Base-by-base conservation (phyloP, 2,113 vertebrate species). In the Lampris megalopsis region DNA sequence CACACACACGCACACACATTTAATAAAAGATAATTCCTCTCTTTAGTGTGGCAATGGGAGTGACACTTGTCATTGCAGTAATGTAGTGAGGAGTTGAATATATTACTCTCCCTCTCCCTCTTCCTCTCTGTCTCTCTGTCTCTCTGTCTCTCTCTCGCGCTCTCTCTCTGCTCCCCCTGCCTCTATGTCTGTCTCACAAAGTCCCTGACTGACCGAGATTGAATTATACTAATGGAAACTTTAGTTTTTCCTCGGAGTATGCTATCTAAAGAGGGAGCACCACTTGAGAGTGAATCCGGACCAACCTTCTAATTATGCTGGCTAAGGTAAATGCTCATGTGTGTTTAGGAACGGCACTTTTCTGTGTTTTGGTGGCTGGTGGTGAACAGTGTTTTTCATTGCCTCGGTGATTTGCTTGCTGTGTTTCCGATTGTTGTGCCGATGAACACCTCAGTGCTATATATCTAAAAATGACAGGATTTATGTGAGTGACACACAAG, bases 31-130 rank as follows among this genome's bases (percentile, higher is more conserved):
- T 24, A 24, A 24, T 73, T 75, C 36, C 65, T 64, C 64, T 72
- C 41, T n/a, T 69, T 47, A 7, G 85, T 66, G 81, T 69, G 50
- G 79, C 83, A 84, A 79, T 83, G 83, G 89, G 92, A 91, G 90
- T 90, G 90, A 93, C 89, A 79, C 67, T 87, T 92, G 92, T 93
- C 91, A 82, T 45, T 84, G 82, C 79, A 80, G 85, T 86, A 71
- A 89, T 89, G 75, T 75, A 79, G 79, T 68, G 72, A 88, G 85
- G 89, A 84, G 83, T 77, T 59, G 50, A 75, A 73, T 56, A 24
- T 37, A 11, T 54, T 41, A 60, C 68, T 78, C 66, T 48, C 48
- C 41, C 8, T 45, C n/a, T 67, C 62, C 63, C 13, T 47, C 59
- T 24, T 24, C 24, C 24, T 35, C 54, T 71, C 54, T 68, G 66